These are phyloP conservation scores for Diabrotica virgifera DNA, from an alignment of 1,140 invertebrate species.

Conservation along the genomic window DNA sequence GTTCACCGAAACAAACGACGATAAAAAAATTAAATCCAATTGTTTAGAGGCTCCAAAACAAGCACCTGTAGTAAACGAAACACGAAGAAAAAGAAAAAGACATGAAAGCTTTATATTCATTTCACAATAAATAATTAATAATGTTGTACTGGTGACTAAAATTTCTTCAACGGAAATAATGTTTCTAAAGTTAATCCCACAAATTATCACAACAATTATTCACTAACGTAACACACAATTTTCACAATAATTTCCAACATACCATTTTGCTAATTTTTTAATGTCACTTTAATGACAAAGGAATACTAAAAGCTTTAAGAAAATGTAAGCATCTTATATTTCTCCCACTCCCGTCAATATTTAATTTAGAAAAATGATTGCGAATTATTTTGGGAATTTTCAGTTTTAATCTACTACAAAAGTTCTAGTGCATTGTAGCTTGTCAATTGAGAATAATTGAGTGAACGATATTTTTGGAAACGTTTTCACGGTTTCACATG, in stretches of 20 bases:
- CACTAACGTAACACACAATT: not conserved
- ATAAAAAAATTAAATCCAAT: too few species aligned
- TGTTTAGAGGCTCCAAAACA: too few species aligned
- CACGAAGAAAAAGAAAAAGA: not conserved
- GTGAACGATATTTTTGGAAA: not conserved
- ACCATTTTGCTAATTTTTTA: slow-evolving; percentile 15
- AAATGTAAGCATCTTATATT: slow-evolving; percentile 12
- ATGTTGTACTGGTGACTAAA: not conserved
- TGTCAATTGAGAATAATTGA: slow-evolving; percentile 11
- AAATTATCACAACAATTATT: not conserved
- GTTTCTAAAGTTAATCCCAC: not conserved
- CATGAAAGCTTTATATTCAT: not conserved
- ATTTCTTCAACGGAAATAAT: not conserved
- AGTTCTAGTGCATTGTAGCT: slow-evolving; percentile 13
- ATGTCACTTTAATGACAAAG: slow-evolving; percentile 11
- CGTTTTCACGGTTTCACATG: not conserved
- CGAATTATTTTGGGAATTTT: slow-evolving; percentile 17
- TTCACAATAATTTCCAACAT: slow-evolving; percentile 3
- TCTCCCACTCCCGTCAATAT: slow-evolving; percentile 11
- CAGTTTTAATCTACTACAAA: slow-evolving; percentile 18
- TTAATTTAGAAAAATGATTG: slow-evolving; percentile 16
- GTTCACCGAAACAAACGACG: too few species aligned
- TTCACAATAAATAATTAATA: not conserved
- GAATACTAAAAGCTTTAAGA: slow-evolving; percentile 7
- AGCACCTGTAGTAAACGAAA: too few species aligned